Percentiles rank a stretch among this genome's conserved stretches.
Conservation (phyloP, 2,113 vertebrate species). For the Ivindomyrus marchei region DNA sequence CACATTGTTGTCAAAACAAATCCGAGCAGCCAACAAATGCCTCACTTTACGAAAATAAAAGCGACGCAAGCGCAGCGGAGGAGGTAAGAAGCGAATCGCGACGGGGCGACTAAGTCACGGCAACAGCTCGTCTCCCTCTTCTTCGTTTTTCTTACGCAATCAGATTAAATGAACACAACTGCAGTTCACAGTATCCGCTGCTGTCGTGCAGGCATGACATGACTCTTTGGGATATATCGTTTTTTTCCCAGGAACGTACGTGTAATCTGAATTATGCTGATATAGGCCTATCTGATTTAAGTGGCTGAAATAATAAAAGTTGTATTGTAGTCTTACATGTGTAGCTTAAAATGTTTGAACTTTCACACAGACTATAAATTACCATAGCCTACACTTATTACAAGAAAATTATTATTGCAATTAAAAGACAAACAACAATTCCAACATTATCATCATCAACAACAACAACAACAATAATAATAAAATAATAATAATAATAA, state of each 20-base stretch:
- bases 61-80: background rate
- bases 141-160: background rate
- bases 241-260: background rate
- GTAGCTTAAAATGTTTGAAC: background rate
- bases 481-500: background rate
- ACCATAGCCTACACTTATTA: background rate
- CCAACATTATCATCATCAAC: too few species aligned
- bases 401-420: background rate
- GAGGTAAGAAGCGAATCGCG: background rate
- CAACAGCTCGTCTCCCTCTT: background rate
- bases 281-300: background rate
- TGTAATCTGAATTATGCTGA: background rate
- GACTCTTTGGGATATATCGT: background rate
- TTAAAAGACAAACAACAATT: background rate
- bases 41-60: background rate
- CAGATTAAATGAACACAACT: background rate
- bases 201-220: background rate
- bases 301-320: background rate
- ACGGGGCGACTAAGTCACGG: background rate
- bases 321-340: background rate
- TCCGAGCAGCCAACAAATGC: background rate
- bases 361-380: background rate
- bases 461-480: background rate
- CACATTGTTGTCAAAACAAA: slow-evolving; percentile 14
- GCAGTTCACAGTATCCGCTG: background rate